Conservation (phyloP, 2,797 vertebrate genomes). For the Tapera naevia region DNA sequence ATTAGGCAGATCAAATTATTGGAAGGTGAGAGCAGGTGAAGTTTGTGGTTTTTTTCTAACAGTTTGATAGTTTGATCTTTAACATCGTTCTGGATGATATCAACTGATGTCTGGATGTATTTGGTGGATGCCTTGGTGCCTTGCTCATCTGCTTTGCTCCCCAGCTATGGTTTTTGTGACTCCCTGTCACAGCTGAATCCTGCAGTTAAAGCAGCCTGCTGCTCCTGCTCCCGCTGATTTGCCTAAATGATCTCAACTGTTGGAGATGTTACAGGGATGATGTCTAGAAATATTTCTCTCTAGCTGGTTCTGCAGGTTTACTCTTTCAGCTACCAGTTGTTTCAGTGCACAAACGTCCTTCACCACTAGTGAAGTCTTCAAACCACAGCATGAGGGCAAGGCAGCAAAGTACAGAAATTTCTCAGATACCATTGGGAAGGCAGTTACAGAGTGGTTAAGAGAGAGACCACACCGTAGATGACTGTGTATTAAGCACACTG, state of each 20-base stretch:
- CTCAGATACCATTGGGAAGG: fast-evolving
- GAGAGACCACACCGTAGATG: background rate
- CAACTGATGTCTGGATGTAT: background rate
- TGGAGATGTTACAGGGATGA: background rate
- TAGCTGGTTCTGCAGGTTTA: background rate
- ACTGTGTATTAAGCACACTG: background rate
- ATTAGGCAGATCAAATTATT: background rate
- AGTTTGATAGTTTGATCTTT: background rate
- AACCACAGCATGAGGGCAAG: background rate
- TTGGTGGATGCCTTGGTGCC: background rate
- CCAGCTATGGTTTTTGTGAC: background rate
- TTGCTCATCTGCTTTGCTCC: background rate
- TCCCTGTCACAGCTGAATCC: background rate
- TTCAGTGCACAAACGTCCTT: background rate
- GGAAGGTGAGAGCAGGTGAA: background rate
- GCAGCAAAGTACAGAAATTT: background rate
- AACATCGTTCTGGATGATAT: background rate
- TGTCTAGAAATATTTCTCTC: background rate
- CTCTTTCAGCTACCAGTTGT: background rate
- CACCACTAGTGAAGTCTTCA: background rate
- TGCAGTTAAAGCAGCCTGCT: background rate
- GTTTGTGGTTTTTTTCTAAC: background rate
- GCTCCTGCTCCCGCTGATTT: background rate
- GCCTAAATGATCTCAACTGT: background rate
- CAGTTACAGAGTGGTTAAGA: background rate